These are phyloP conservation scores for Trichoplusia ni DNA, from an alignment of 1,140 invertebrate species.

Conservation along the genomic window DNA sequence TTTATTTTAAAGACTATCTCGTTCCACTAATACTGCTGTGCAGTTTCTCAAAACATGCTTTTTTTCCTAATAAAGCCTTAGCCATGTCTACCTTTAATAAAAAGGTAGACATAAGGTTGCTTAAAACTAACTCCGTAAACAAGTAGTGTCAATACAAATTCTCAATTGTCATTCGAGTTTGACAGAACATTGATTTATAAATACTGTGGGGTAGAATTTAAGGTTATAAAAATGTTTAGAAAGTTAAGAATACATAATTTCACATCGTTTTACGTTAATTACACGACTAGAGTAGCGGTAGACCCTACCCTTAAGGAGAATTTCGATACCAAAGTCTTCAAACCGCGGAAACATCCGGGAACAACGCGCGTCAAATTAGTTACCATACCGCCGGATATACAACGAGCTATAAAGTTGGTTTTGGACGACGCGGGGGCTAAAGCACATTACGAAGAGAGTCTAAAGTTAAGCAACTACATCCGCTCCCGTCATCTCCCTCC, in stretches of 20 bases:
- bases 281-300: slow-evolving; percentile 77
- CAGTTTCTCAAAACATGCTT: too few species aligned
- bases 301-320: slow-evolving; percentile 77
- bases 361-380: slow-evolving; percentile 77
- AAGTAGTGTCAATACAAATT: too few species aligned
- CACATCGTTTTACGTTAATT: slow-evolving; percentile 48
- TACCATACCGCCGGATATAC: slow-evolving; percentile 83
- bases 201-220: too few species aligned
- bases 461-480: slow-evolving; percentile 83
- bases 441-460: slow-evolving; percentile 78
- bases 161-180: too few species aligned
- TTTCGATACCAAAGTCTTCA: slow-evolving; percentile 83
- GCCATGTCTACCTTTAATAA: too few species aligned
- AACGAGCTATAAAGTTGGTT: slow-evolving; percentile 79
- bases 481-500: slow-evolving; percentile 83
- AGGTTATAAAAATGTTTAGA: slow-evolving; percentile 67
- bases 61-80: too few species aligned
- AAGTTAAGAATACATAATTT: slow-evolving; percentile 52
- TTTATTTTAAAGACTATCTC: too few species aligned
- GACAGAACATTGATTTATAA: too few species aligned
- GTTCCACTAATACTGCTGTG: too few species aligned
- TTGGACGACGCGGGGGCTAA: slow-evolving; percentile 82
- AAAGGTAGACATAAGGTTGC: too few species aligned
- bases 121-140: too few species aligned
- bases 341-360: slow-evolving; percentile 87